Base-by-base conservation (phyloP, 2,113 vertebrate genomes). In the Origma solitaria region DNA sequence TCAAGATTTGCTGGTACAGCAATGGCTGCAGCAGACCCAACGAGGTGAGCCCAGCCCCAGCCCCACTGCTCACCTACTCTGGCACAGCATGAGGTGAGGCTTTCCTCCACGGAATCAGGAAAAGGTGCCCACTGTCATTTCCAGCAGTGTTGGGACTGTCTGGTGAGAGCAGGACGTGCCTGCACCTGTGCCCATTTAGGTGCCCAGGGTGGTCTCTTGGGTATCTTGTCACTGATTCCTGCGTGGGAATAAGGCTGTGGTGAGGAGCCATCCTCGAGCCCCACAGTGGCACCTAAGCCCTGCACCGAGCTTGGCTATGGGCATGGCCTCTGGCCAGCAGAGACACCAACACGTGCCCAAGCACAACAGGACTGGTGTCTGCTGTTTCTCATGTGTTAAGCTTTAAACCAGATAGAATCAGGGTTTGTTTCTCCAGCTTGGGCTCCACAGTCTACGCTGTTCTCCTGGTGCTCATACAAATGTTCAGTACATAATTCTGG, bases 391-490 rank as follows among this genome's bases (percentile, higher is more conserved):
- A 2, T 3, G 3, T 12, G 7, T 12, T 15, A 21, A 61, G 42
- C 42, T 53, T 31, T 16, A 44, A 73, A 9, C 27, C 23, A 56
- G 31, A 21, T 5, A 35, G 14, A 33, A 6, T 0, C 16, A 6
- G 23, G 50, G 45, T 3, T 5, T 71, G 71, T 38, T 80, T 80
- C 54, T 60, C 58, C 64, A 64, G 0, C n/a, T 3, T 12, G 23
- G 38, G 61, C 25, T 44, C 50, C 3, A 1, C 68, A 73, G 62
- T 23, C 42, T 3, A 2, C 0, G 0, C n/a, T 10, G 0, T 6
- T 69, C 51, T 75, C n/a, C 54, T 24, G 42, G 11, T 51, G 37
- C 60, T 53, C 3, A 0, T 15, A 7, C 7, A 7, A 0, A 3
- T 3, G 1, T 13, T 40, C 37, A 4, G 17, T 6, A 2, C 16